Evolutionary conservation across 64 coral and sea anemone genomes (phyloP).

Genomic region (Montipora foliosa): DNA sequence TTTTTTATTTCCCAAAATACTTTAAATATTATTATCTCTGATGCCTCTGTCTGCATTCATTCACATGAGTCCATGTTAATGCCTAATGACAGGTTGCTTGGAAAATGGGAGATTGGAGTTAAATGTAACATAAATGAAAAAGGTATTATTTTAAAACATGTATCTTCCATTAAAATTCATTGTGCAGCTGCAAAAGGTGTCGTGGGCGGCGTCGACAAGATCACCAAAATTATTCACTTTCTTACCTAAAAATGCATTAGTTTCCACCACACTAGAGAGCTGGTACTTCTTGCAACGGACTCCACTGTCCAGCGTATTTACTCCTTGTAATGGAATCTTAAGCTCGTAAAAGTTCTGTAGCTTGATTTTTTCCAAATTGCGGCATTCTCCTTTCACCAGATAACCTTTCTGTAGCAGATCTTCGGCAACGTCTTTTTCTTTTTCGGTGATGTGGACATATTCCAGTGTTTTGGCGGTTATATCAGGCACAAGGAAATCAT

Average conservation of each 20-base stretch:
- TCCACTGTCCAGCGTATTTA: not conserved
- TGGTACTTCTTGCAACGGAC: not conserved
- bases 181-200: no score
- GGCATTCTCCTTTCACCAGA: not conserved
- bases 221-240: not conserved
- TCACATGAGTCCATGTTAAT: no score
- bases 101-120: no score
- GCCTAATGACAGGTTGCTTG: no score
- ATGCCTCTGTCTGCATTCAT: no score
- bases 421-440: slow-evolving; percentile 1
- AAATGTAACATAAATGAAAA: no score
- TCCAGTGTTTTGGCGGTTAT: not conserved
- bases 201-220: no score
- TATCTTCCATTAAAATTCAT: not conserved
- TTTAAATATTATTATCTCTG: no score
- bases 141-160: no score
- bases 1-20: no score
- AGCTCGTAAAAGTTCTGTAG: slow-evolving; percentile 17
- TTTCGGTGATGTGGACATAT: slow-evolving; percentile 45
- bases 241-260: slow-evolving; percentile 3
- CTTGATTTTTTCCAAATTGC: slow-evolving; percentile 2
- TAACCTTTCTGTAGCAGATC: slow-evolving; percentile 38
- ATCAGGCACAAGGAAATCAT: slow-evolving; percentile 18
- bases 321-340: not conserved
- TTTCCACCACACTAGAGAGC: not conserved